These are phyloP conservation scores for Hofmannophila pseudospretella DNA, from an alignment of 2,888 invertebrate genomes.

Conservation along the genomic window DNA sequence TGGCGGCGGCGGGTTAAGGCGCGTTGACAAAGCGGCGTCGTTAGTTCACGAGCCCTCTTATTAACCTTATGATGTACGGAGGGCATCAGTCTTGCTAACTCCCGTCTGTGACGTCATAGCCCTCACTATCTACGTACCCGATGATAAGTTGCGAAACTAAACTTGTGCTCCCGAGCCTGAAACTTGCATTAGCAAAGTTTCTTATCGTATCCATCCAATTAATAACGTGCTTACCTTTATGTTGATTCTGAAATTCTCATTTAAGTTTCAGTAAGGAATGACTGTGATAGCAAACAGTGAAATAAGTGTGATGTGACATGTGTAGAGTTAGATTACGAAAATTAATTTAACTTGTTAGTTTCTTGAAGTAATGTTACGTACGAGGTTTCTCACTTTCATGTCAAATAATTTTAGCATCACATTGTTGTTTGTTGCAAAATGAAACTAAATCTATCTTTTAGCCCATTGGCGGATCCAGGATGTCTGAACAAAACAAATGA, in stretches of 20 bases:
- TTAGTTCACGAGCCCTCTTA: constrained; percentile 77
- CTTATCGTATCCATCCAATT: constrained; percentile 4
- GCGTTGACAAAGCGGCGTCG: constrained; percentile 77
- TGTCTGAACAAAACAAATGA: no score
- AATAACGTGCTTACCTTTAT: constrained; percentile 1
- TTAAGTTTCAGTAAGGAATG: background rate
- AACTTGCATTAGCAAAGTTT: constrained; percentile 5
- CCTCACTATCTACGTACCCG: constrained; percentile 20
- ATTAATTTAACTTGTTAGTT: constrained; percentile 45
- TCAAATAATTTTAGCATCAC: background rate
- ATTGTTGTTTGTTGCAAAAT: no score
- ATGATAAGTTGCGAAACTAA: constrained; percentile 8
- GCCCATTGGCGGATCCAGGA: no score
- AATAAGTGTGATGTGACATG: constrained; percentile 15
- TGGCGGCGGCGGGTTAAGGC: constrained; percentile 68
- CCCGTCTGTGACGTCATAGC: constrained; percentile 39
- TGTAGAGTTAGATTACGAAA: constrained; percentile 29
- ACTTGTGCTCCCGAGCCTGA: background rate
- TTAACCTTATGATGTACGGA: constrained; percentile 78
- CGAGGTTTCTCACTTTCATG: background rate
- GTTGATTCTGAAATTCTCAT: constrained; percentile 5
- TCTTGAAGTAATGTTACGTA: constrained; percentile 9
- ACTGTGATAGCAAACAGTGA: no score
- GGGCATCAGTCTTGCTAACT: constrained; percentile 62
- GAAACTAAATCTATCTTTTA: no score